These are phyloP conservation scores for Puma concolor DNA, from an alignment of 2,113 vertebrate genomes.

Conservation along the genomic window DNA sequence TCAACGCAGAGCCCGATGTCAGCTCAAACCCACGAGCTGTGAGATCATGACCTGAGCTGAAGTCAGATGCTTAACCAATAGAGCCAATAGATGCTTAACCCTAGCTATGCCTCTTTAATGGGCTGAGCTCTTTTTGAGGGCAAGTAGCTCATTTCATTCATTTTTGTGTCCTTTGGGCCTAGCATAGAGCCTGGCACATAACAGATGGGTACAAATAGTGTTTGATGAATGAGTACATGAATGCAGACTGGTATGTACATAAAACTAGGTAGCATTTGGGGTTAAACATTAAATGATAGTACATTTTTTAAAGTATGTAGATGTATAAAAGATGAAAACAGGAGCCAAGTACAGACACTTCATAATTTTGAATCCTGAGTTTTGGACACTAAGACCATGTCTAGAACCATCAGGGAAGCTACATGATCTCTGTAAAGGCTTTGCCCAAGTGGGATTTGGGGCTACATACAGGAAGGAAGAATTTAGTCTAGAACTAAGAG, in stretches of 20 bases:
- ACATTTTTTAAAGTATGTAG: neutral
- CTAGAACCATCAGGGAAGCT: slow-evolving; percentile 37
- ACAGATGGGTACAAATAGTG: neutral
- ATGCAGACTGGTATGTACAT: no score
- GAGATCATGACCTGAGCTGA: no score
- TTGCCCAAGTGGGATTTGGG: neutral
- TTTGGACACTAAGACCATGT: slow-evolving; percentile 58
- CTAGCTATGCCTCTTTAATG: no score
- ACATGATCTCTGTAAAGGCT: neutral
- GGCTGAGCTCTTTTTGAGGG: neutral
- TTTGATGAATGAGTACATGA: neutral
- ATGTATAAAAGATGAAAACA: neutral
- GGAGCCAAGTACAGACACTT: neutral
- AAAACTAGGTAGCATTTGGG: neutral
- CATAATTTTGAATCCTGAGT: slow-evolving; percentile 58
- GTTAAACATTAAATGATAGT: neutral
- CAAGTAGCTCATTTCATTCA: neutral
- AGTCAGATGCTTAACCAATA: no score
- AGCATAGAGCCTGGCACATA: no score
- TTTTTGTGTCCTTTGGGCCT: neutral
- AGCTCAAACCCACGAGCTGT: no score
- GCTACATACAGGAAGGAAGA: neutral
- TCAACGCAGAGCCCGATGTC: no score
- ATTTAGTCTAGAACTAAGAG: slow-evolving; percentile 38
- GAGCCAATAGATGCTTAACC: no score